These are phyloP conservation scores for Rhingia campestris DNA, from an alignment of 2,888 invertebrate species.

Conservation along the genomic window DNA sequence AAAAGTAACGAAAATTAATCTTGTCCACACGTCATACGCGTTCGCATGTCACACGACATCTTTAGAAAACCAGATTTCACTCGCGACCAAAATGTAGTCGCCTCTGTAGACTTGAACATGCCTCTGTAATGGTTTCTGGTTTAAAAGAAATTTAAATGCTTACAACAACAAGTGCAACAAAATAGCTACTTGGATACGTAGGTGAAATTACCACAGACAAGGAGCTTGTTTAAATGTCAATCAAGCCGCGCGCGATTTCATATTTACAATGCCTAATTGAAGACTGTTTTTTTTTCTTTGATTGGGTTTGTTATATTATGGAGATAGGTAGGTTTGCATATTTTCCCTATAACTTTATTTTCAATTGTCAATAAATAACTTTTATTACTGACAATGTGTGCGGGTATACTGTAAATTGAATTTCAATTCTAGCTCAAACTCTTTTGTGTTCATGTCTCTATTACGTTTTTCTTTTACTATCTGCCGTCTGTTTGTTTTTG, in stretches of 20 bases:
- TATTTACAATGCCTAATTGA: conserved; percentile 27
- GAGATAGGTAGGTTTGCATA: background rate
- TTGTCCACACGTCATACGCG: conserved; percentile 11
- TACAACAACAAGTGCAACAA: conserved; percentile 36
- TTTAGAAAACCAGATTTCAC: conserved; percentile 42
- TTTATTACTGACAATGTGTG: conserved; percentile 39
- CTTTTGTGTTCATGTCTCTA: background rate
- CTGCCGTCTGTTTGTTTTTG: too few relatives aligned
- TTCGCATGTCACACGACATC: conserved; percentile 12
- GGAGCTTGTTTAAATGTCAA: conserved; percentile 43
- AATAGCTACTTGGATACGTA: conserved; percentile 28
- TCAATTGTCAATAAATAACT: conserved; percentile 12
- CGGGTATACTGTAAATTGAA: conserved; percentile 22
- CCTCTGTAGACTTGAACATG: conserved; percentile 34
- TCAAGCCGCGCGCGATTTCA: conserved; percentile 11
- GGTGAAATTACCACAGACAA: conserved; percentile 31
- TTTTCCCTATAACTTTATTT: background rate
- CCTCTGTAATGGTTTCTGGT: conserved; percentile 14
- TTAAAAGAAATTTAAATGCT: conserved; percentile 37
- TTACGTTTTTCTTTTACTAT: too few relatives aligned
- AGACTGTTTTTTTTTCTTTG: conserved; percentile 7
- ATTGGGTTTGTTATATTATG: background rate
- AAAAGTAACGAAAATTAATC: conserved; percentile 18
- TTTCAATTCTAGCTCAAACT: conserved; percentile 28
- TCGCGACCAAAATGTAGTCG: conserved; percentile 16